These are phyloP conservation scores for Mus pahari DNA, from an alignment of 2,113 vertebrate species.

Conservation along the genomic window DNA sequence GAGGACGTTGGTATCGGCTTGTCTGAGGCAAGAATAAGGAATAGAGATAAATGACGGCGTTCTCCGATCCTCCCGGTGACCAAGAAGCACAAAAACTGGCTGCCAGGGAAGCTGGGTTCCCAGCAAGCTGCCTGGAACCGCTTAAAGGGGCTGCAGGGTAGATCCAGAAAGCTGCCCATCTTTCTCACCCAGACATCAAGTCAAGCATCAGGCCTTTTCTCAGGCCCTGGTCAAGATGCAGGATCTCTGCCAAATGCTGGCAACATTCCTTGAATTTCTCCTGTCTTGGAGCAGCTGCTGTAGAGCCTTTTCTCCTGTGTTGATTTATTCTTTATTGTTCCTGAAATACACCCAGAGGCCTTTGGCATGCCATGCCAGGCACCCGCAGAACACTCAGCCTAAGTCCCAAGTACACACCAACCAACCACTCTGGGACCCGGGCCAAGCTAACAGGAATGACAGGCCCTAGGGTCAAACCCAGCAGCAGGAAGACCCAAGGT, in stretches of 20 bases:
- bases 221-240: slow-evolving; percentile 65
- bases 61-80: not conserved
- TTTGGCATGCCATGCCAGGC: slow-evolving; percentile 69
- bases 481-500: slow-evolving; percentile 41
- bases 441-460: slow-evolving; percentile 58
- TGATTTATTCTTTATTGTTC: slow-evolving; percentile 83
- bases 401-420: slow-evolving; percentile 69
- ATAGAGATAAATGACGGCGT: not conserved
- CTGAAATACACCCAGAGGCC: slow-evolving; percentile 83
- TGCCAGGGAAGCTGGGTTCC: not conserved
- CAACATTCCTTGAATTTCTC: slow-evolving; percentile 80
- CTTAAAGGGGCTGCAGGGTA: not conserved
- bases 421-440: slow-evolving; percentile 60
- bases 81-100: not conserved
- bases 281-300: slow-evolving; percentile 74
- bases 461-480: slow-evolving; percentile 43
- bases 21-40: slow-evolving; percentile 5
- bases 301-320: slow-evolving; percentile 70
- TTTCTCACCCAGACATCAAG: not conserved
- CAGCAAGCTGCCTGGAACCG: not conserved
- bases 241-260: slow-evolving; percentile 68
- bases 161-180: not conserved
- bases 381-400: slow-evolving; percentile 57
- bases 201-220: not conserved
- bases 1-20: not conserved